phyloP scores from a whole-genome alignment of 2,113 vertebrate species.

The Campylorhamphus procurvoides region DNA sequence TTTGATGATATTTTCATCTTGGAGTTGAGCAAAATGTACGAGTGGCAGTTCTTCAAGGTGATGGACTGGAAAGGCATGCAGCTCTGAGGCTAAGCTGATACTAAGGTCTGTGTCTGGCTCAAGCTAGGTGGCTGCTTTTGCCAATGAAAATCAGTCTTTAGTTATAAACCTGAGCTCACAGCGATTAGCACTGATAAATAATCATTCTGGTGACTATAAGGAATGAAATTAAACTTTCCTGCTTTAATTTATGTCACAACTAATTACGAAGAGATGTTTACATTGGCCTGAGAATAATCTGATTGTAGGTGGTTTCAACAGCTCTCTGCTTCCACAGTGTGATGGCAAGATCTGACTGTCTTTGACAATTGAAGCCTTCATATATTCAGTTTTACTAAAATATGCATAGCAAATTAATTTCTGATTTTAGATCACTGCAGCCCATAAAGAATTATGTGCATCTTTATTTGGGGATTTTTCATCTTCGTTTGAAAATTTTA shows the following conservation, averaged over 20 bases:
- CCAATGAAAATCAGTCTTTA: neutral
- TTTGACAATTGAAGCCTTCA: neutral
- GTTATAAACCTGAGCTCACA: neutral
- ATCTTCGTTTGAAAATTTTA: neutral
- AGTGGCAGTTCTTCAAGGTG: neutral
- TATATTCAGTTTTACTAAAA: neutral
- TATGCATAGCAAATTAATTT: neutral
- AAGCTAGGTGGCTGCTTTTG: neutral
- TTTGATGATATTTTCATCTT: neutral
- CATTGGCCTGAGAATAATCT: neutral
- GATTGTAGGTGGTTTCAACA: neutral
- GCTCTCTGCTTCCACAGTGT: neutral
- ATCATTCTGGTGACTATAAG: neutral
- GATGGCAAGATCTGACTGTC: neutral
- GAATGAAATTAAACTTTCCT: neutral
- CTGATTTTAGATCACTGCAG: neutral
- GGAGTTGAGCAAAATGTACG: neutral
- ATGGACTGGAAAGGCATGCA: neutral
- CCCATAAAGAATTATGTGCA: neutral
- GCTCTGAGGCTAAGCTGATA: neutral
- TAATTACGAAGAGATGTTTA: neutral
- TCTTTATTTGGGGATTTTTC: neutral
- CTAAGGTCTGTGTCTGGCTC: neutral
- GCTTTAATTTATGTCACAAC: neutral
- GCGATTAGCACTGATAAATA: neutral